phyloP scores from a whole-genome alignment of 53 echinoderm and acorn worm species.

The Hippasteria phrygiana region DNA sequence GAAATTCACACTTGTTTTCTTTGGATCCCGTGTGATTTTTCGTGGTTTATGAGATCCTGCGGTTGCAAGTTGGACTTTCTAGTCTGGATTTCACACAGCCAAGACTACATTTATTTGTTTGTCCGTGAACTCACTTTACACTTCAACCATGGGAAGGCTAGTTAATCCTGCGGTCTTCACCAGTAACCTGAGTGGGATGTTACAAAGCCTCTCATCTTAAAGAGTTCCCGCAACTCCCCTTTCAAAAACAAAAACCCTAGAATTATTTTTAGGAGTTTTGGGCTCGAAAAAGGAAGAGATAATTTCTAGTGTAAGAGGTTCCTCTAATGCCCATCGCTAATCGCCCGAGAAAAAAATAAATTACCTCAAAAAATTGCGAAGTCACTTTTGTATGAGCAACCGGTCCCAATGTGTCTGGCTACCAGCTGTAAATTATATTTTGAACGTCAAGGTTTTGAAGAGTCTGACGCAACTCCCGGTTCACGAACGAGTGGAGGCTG shows the following conservation, averaged over 20 bases:
- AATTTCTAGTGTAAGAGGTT: constrained; percentile 9
- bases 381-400: constrained; percentile 11
- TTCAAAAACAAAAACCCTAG: not conserved
- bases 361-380: constrained; percentile 10
- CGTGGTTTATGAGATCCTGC: too few species aligned
- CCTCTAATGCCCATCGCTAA: not conserved
- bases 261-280: constrained; percentile 39
- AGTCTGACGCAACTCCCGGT: not conserved
- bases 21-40: too few species aligned
- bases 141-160: too few species aligned
- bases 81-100: too few species aligned
- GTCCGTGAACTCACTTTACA: too few species aligned
- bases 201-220: not conserved
- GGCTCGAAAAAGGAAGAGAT: constrained; percentile 9
- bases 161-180: not conserved
- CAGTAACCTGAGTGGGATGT: not conserved
- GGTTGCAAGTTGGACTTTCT: too few species aligned
- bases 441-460: not conserved
- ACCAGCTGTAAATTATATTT: constrained; percentile 19
- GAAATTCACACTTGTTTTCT: too few species aligned
- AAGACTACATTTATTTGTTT: too few species aligned
- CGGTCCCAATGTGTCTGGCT: not conserved
- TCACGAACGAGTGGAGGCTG: not conserved
- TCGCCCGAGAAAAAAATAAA: not conserved
- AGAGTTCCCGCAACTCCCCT: not conserved